These are phyloP conservation scores for Sciurus vulgaris DNA, from an alignment of 2,797 vertebrate species.

Conservation along the genomic window DNA sequence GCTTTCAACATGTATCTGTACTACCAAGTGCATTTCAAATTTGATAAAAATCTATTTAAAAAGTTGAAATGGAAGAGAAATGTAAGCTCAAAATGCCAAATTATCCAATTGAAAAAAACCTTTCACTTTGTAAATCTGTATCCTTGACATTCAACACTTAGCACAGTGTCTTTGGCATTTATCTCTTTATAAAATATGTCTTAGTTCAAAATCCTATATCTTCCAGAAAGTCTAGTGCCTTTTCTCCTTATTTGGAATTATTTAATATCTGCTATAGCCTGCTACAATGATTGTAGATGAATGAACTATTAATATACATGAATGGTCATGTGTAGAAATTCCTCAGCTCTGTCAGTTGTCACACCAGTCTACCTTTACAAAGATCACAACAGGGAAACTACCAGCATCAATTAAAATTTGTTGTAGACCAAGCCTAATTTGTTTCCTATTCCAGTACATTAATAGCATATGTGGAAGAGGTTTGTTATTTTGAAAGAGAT, in stretches of 20 bases:
- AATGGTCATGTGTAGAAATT: neutral
- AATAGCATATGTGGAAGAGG: too few species aligned
- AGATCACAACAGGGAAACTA: neutral
- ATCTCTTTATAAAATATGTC: too few species aligned
- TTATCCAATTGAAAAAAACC: neutral
- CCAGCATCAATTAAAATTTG: too few species aligned
- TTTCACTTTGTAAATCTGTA: neutral
- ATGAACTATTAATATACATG: too few species aligned
- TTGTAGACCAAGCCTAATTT: too few species aligned
- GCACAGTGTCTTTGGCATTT: too few species aligned
- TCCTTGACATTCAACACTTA: neutral
- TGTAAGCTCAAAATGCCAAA: neutral
- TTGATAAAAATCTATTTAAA: too few species aligned
- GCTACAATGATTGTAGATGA: neutral
- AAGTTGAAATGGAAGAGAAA: neutral
- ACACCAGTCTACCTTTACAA: conserved; percentile 40
- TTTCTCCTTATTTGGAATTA: neutral
- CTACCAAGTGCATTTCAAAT: too few species aligned
- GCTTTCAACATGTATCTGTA: too few species aligned
- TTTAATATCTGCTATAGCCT: neutral
- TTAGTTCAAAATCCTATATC: neutral
- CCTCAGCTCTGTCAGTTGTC: neutral
- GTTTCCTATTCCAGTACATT: too few species aligned
- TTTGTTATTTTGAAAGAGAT: too few species aligned
- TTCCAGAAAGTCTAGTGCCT: neutral